These are phyloP conservation scores for Hexactinellida sp. DNA, from an alignment of 37 sponge, comb jelly and placozoan genomes.

Conservation along the genomic window DNA sequence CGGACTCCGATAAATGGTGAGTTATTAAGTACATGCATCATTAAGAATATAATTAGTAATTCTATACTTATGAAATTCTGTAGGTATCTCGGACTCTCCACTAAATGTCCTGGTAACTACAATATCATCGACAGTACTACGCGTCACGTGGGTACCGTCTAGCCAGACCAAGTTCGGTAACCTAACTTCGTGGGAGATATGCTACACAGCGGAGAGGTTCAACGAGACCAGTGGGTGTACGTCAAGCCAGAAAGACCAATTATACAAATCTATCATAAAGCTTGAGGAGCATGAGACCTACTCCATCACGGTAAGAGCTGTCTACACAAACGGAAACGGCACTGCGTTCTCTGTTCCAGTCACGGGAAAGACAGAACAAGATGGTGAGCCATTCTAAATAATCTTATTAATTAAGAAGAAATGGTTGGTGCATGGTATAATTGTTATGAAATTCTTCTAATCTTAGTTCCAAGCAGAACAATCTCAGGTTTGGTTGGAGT, in stretches of 20 bases:
- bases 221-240: not conserved
- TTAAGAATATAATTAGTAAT: too few relatives aligned
- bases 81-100: not conserved
- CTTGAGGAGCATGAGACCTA: not conserved
- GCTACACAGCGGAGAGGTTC: not conserved
- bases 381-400: not conserved
- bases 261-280: not conserved
- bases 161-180: not conserved
- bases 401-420: not conserved
- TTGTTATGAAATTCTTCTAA: not conserved
- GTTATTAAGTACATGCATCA: not conserved
- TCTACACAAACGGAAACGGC: not conserved
- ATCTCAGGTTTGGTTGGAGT: not conserved
- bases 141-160: not conserved
- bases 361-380: not conserved
- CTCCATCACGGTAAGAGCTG: not conserved
- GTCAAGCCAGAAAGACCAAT: not conserved
- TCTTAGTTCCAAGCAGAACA: not conserved
- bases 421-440: not conserved
- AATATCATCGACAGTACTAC: not conserved
- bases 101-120: not conserved
- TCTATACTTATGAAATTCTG: not conserved
- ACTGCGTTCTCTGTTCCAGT: not conserved
- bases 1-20: not conserved
- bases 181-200: not conserved